Percentiles rank a stretch among this genome's conserved stretches.
Conservation (phyloP, 2,113 vertebrate genomes). For the Morphnarchus princeps region DNA sequence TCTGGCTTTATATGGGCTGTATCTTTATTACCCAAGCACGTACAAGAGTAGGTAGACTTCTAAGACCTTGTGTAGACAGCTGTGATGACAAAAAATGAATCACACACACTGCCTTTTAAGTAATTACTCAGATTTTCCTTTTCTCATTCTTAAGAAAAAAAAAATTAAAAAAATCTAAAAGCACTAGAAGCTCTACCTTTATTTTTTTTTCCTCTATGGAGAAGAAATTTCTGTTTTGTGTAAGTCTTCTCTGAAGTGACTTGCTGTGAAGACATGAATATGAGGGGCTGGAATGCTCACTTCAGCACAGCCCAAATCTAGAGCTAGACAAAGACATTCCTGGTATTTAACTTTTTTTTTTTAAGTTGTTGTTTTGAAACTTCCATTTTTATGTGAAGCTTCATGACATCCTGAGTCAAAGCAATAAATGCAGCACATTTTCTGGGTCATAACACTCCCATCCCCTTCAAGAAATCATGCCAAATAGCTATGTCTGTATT, state of each 20-base stretch:
- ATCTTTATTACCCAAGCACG: neutral
- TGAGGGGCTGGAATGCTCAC: neutral
- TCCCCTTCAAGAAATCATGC: conserved; percentile 60
- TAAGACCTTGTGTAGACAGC: conserved; percentile 10
- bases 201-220: neutral
- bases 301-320: neutral
- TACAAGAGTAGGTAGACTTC: neutral
- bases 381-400: conserved; percentile 48
- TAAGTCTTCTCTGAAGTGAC: conserved; percentile 1
- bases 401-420: conserved; percentile 53
- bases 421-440: conserved; percentile 61
- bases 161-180: neutral
- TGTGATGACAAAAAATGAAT: conserved; percentile 34
- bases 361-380: conserved; percentile 41
- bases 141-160: neutral
- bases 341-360: neutral
- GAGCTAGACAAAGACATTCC: conserved; percentile 47
- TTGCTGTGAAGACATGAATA: neutral
- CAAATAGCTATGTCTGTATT: conserved; percentile 55
- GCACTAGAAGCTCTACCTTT: neutral
- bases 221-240: neutral
- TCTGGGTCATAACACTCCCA: conserved; percentile 67
- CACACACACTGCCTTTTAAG: neutral
- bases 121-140: neutral
- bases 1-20: neutral